Percentiles rank a stretch among this genome's conserved stretches.
Conservation (phyloP, 2,113 vertebrate genomes). For the Nothoprocta pentlandii region DNA sequence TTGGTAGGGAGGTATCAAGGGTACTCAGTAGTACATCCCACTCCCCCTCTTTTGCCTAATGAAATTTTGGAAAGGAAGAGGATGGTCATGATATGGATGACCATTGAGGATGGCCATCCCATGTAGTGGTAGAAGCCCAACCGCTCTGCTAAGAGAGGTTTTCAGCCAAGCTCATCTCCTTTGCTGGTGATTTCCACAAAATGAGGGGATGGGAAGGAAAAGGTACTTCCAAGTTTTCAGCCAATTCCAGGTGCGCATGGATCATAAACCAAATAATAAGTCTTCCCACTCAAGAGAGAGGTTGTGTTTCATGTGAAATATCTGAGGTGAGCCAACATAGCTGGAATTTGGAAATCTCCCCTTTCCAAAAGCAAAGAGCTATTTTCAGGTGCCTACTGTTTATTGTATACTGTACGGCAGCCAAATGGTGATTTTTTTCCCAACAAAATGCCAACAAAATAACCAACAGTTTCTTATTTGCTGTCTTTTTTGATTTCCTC, state of each 20-base stretch:
- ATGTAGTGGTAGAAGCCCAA: no score
- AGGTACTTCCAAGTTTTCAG: background rate
- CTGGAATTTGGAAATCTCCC: background rate
- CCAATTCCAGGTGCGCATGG: background rate
- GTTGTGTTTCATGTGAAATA: background rate
- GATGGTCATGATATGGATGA: background rate
- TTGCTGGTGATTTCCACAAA: background rate
- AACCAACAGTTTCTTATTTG: background rate
- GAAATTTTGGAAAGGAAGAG: background rate
- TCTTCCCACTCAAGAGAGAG: background rate
- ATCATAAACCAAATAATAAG: background rate
- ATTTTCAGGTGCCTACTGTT: constrained; percentile 35
- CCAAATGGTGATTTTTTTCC: constrained; percentile 18
- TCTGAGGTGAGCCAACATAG: background rate
- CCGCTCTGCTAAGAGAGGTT: no score
- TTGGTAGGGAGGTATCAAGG: background rate
- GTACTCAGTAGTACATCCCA: background rate
- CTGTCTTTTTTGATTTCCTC: constrained; percentile 35
- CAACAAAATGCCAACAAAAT: constrained; percentile 24
- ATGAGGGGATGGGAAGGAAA: no score
- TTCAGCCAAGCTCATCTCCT: background rate
- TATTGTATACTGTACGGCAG: fast-evolving
- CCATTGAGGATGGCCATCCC: no score
- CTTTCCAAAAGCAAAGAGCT: background rate
- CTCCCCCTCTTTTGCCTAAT: background rate